Percentiles rank a stretch among this genome's conserved stretches.
Conservation (phyloP, 23 tunicate species). For the Halocynthia aurantium region DNA sequence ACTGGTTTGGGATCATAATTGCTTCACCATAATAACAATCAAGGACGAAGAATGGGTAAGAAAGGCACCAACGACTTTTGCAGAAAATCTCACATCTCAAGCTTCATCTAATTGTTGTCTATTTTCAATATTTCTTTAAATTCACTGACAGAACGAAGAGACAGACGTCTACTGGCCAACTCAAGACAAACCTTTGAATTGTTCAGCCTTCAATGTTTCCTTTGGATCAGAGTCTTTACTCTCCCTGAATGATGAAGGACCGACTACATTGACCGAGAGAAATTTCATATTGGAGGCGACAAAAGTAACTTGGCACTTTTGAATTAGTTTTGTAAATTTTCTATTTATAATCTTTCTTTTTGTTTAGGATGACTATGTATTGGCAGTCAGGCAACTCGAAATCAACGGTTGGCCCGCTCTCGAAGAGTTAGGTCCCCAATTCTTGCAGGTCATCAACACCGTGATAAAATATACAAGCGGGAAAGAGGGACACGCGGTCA, state of each 20-base stretch:
- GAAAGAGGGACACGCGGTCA: slow-evolving; percentile 55
- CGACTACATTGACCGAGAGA: slow-evolving; percentile 20
- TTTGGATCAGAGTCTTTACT: slow-evolving; percentile 17
- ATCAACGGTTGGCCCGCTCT: slow-evolving; percentile 32
- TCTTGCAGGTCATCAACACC: slow-evolving; percentile 11
- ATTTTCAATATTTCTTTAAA: neutral
- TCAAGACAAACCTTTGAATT: slow-evolving; percentile 31
- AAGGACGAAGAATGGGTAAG: slow-evolving; percentile 54
- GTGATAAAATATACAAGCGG: slow-evolving; percentile 19
- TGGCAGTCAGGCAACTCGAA: slow-evolving; percentile 46
- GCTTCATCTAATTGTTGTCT: neutral
- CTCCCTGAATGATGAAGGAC: neutral
- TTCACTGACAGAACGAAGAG: slow-evolving; percentile 29
- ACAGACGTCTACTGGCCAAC: slow-evolving; percentile 70
- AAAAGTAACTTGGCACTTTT: slow-evolving; percentile 29
- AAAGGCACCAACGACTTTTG: too few species aligned
- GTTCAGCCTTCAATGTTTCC: slow-evolving; percentile 67
- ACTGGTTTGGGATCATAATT: slow-evolving; percentile 79
- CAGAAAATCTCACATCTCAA: too few species aligned
- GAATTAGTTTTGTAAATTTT: neutral
- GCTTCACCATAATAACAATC: slow-evolving; percentile 54
- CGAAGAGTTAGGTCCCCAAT: slow-evolving; percentile 8
- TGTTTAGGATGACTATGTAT: slow-evolving; percentile 61
- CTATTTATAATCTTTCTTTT: neutral
- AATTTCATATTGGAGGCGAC: slow-evolving; percentile 85